Percentiles rank a stretch among this genome's conserved stretches.
Evolutionary conservation across 2,797 vertebrate genomes (phyloP).

Genomic region (Lutjanus campechanus): DNA sequence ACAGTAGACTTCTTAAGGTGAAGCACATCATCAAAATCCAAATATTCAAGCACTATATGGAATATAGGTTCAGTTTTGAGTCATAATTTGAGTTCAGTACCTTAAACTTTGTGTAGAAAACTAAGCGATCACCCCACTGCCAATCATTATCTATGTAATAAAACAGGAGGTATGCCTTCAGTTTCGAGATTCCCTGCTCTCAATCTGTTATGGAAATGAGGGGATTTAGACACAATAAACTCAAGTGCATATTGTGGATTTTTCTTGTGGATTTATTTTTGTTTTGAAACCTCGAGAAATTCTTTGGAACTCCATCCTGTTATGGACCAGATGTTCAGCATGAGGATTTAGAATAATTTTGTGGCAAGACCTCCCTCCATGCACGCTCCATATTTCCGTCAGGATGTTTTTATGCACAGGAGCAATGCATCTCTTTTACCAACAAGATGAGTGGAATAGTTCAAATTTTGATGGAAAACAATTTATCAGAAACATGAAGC

Average conservation of each 20-base stretch:
- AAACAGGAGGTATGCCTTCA: slow-evolving; percentile 60
- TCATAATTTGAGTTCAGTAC: slow-evolving; percentile 10
- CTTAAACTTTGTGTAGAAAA: slow-evolving; percentile 32
- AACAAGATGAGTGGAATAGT: slow-evolving; percentile 11
- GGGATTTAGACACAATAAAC: slow-evolving; percentile 75
- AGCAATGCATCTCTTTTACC: slow-evolving; percentile 25
- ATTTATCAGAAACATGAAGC: neutral
- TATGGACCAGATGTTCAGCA: slow-evolving; percentile 71
- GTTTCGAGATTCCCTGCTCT: slow-evolving; percentile 52
- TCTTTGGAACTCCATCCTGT: slow-evolving; percentile 50
- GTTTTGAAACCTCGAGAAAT: slow-evolving; percentile 66
- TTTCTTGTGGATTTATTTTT: slow-evolving; percentile 66
- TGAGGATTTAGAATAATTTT: slow-evolving; percentile 43
- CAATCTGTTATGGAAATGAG: slow-evolving; percentile 79
- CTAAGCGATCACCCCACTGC: slow-evolving; percentile 23
- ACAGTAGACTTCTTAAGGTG: neutral
- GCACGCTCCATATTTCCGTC: slow-evolving; percentile 26
- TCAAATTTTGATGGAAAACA: slow-evolving; percentile 1
- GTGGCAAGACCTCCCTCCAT: slow-evolving; percentile 28
- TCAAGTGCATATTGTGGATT: slow-evolving; percentile 70
- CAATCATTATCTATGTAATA: slow-evolving; percentile 28
- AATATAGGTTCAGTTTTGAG: neutral
- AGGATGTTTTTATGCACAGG: slow-evolving; percentile 20
- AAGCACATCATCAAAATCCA: neutral
- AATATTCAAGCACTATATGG: neutral